phyloP scores from a whole-genome alignment of 2,888 invertebrate species.

The Chrysolina oricalcia region DNA sequence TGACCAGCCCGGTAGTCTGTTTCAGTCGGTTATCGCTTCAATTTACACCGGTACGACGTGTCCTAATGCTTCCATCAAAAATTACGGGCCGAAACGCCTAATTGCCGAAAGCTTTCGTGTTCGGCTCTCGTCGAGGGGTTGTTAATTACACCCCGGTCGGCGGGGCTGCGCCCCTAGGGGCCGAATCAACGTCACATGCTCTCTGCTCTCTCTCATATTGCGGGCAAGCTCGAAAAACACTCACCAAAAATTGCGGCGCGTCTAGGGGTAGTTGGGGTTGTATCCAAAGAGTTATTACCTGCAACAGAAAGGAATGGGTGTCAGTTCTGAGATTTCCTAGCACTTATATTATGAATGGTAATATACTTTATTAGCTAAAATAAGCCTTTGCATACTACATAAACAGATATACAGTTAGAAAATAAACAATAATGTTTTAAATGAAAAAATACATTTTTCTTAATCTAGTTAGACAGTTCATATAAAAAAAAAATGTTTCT shows the following conservation, averaged over 20 bases:
- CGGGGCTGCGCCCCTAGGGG: constrained; percentile 51
- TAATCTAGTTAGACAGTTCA: not conserved
- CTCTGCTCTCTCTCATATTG: constrained; percentile 53
- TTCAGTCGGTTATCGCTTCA: constrained; percentile 62
- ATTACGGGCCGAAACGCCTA: constrained; percentile 67
- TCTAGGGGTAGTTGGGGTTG: constrained; percentile 27
- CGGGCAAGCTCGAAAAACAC: constrained; percentile 45
- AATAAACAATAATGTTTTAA: too few species aligned
- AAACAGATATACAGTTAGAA: too few species aligned
- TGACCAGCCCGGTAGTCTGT: constrained; percentile 57
- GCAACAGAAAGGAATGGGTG: constrained; percentile 29
- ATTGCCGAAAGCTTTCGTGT: constrained; percentile 71
- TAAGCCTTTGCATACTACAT: too few species aligned
- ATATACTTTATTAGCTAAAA: too few species aligned
- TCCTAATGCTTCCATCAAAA: constrained; percentile 67
- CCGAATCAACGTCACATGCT: constrained; percentile 55
- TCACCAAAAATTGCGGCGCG: constrained; percentile 42
- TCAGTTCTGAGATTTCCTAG: not conserved
- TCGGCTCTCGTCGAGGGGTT: constrained; percentile 64
- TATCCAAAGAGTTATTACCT: constrained; percentile 38
- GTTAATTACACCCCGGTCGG: constrained; percentile 64
- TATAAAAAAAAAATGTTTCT: too few species aligned
- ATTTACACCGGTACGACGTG: constrained; percentile 65
- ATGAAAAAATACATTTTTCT: too few species aligned
- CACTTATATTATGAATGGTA: too few species aligned